Evolutionary conservation across 2,797 vertebrate species (phyloP), one percentile per base, ranked within the genome.

Genomic region (Labeo calbasu): DNA sequence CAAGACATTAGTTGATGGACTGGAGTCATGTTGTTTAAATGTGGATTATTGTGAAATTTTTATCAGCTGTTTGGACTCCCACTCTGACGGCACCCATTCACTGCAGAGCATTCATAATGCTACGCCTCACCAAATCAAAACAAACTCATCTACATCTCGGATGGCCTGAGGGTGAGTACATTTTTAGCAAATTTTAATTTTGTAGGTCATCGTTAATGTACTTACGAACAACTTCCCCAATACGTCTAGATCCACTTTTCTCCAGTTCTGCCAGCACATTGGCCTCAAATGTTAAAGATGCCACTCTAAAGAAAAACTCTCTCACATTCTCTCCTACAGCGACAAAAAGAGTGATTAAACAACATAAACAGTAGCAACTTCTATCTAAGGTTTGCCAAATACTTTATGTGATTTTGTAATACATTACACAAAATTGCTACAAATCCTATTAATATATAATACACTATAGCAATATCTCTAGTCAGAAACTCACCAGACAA

Each of bases 301-400:
- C 97, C 86, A 99, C 96, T 0, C 98, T 96, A 90, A 99, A 99
- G 92, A 99, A 99, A 90, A 99, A 99, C 88, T 98, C 96, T 55
- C 91, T 93, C 82, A 99, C 97, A 0, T 97, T 98, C 92, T 99
- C 97, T n/a, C 98, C 98, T 99, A 86, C 17, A 59, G 77, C 23
- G 19, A 85, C 2, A 28, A 80, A 36, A 51, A 61, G 1, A 51
- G 5, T 12, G 6, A 55, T n/a, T 73, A 46, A 50, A 32, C 8
- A 23, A 59, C 32, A 48, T 66, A 40, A 81, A 19, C 32, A 55
- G 57, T 25, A 50, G 40, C 70, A 40, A 40, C 1, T 21, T 21
- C 21, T 55, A 9, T 53, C 17, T 53, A 32, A 12, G 25, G 17
- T 36, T 75, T 36, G 14, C 53, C 40, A 25, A 59, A 59, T 71